Base-by-base conservation (phyloP, 2,888 invertebrate genomes). In the Sinodicranocentrus sp. region DNA sequence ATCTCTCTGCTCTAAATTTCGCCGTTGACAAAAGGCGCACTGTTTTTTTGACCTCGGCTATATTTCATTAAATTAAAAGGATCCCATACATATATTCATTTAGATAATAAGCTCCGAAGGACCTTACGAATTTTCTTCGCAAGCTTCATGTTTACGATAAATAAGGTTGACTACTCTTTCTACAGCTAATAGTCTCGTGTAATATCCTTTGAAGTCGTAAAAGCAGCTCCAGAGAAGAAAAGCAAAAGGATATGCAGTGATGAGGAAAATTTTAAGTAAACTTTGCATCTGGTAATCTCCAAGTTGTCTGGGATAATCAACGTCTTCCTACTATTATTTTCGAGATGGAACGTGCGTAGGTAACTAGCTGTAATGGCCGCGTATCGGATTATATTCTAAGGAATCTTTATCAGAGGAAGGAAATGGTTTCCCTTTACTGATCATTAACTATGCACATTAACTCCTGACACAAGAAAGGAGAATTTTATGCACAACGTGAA, bases 401-500 rank as follows among this genome's bases (percentile, higher is more conserved):
- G 75, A 76, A 43, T 67, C 67, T 65, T 59, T 63, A 72, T 65
- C 65, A 72, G 52, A 79, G 65, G 65, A 79, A 72, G 72, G 79
- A 79, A 79, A 79, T 79, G 79, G 79, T 72, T 79, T 72, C 39
- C 65, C 54, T 79, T 79, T 79, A 79, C 79, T 79, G 72, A 63
- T 79, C 79, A 79, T 79, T 79, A 79, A 79, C 79, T 79, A 79
- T 48, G 65, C 79, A 72, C 72, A 79, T 79, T 79, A 79, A 72
- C 79, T 79, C 44, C 77, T 77, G 52, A 2, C 17, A 48, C 10
- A 52, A 77, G 33, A 54, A 33, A 65, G 54, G n/a, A 48, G 59
- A 25, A 77, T 13, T 48, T 3, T 48, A 10, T 6, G 33, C 33
- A 33, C 33, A 10, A 6, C 10, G 10, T 33, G 33, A 33, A 33